phyloP scores from a whole-genome alignment of 2,113 vertebrate genomes.

The Platycercus adscitus region DNA sequence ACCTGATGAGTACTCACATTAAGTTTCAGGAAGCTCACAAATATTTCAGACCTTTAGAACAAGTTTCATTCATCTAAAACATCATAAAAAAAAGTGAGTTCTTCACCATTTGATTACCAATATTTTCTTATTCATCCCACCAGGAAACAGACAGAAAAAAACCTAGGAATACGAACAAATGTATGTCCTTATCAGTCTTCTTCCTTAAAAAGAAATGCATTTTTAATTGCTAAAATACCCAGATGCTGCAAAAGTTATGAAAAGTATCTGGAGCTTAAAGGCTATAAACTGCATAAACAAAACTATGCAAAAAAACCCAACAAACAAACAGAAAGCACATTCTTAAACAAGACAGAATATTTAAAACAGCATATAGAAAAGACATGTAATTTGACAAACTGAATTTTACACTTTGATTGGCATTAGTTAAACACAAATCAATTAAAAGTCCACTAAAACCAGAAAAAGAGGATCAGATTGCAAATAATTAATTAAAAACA shows the following conservation, averaged over 20 bases:
- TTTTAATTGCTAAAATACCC: neutral
- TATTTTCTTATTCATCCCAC: neutral
- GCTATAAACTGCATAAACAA: neutral
- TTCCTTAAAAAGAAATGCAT: neutral
- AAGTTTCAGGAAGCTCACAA: neutral
- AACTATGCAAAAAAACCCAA: neutral
- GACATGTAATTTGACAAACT: neutral
- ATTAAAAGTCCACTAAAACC: neutral
- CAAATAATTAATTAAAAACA: slow-evolving; percentile 40
- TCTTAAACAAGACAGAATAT: neutral
- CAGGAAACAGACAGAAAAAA: neutral
- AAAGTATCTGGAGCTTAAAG: neutral
- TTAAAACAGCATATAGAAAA: neutral
- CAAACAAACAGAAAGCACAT: neutral
- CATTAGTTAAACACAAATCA: neutral
- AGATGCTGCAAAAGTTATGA: neutral
- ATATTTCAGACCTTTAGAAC: neutral
- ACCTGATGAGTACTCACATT: neutral
- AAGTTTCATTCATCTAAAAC: neutral
- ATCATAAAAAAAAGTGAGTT: neutral
- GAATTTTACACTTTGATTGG: neutral
- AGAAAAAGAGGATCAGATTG: neutral
- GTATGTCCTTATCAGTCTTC: neutral
- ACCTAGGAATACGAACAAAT: fast-evolving
- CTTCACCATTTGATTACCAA: neutral